Evolutionary conservation across 2,113 vertebrate genomes (phyloP).

Genomic region (Calcarius ornatus): DNA sequence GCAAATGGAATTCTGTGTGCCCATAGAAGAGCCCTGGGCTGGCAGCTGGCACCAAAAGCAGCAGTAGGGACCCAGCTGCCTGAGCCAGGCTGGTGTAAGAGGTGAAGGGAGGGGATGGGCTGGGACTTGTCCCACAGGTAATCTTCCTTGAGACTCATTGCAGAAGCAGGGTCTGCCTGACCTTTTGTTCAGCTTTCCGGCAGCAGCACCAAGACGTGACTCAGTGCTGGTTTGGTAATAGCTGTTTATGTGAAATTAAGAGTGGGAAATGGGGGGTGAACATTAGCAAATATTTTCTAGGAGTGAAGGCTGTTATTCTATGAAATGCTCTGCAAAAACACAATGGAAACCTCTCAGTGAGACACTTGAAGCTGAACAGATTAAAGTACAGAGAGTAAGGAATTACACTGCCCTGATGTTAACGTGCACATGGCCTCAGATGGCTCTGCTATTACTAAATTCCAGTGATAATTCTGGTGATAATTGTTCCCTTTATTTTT

Average conservation of each 20-base stretch:
- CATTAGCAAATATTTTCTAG: background rate
- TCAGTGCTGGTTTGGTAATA: background rate
- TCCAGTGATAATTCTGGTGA: conserved; percentile 13
- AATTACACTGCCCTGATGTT: background rate
- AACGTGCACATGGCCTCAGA: background rate
- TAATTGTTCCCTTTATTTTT: conserved; percentile 39
- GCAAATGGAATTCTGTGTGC: background rate
- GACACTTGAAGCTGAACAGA: background rate
- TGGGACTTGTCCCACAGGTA: background rate
- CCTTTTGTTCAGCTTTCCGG: background rate
- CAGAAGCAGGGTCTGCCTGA: background rate
- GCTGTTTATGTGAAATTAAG: background rate
- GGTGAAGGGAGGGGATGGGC: background rate
- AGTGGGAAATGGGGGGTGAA: background rate
- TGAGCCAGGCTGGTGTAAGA: rapidly evolving
- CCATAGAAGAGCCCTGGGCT: background rate
- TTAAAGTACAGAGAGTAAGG: background rate
- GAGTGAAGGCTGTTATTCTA: background rate
- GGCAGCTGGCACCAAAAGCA: background rate
- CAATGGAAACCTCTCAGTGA: background rate
- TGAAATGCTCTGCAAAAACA: background rate
- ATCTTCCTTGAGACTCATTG: background rate
- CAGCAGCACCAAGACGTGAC: background rate
- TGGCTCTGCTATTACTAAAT: background rate
- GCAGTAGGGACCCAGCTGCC: background rate